These are phyloP conservation scores for Cerceris rybyensis DNA, from an alignment of 2,888 invertebrate genomes.

Conservation along the genomic window DNA sequence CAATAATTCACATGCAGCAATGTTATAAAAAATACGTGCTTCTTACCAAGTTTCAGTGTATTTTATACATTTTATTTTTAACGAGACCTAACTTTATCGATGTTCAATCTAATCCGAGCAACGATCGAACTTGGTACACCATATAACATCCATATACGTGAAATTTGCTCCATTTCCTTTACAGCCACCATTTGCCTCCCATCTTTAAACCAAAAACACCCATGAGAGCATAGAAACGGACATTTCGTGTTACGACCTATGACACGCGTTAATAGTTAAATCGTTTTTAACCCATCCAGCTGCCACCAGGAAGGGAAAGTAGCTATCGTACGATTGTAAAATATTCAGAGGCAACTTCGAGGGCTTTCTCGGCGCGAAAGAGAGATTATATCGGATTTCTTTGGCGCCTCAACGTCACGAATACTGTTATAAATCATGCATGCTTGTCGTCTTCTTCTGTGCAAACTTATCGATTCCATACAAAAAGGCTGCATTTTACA, in stretches of 20 bases:
- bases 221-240: no score
- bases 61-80: no score
- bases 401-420: constrained; percentile 39
- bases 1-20: no score
- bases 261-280: neutral
- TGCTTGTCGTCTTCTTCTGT: constrained; percentile 37
- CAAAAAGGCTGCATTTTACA: constrained; percentile 18
- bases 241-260: neutral
- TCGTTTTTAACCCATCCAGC: neutral
- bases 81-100: no score
- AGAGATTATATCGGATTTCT: constrained; percentile 66
- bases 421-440: constrained; percentile 62
- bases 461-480: constrained; percentile 42
- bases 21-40: no score
- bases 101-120: no score
- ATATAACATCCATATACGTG: no score
- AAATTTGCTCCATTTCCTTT: no score
- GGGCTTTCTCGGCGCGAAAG: constrained; percentile 24
- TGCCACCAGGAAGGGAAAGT: constrained; percentile 8
- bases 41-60: no score
- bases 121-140: no score
- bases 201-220: no score
- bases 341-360: constrained; percentile 40
- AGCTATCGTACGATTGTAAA: constrained; percentile 36
- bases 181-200: no score